phyloP scores from a whole-genome alignment of 2,113 vertebrate species.

The Jacana jacana region DNA sequence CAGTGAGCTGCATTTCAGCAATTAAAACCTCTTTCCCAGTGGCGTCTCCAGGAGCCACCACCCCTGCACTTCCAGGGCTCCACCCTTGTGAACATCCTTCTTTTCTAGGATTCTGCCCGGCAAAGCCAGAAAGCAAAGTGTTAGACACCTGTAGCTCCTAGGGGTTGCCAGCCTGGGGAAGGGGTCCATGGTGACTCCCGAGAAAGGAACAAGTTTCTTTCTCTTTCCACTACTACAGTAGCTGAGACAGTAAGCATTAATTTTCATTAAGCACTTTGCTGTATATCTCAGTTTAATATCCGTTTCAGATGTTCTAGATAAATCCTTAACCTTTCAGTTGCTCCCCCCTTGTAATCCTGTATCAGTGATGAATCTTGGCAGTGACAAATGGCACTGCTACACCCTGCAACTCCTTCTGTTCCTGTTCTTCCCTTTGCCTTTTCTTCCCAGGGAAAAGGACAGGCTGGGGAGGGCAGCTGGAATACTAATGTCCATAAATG shows the following conservation, averaged over 20 bases:
- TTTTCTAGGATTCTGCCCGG: not conserved
- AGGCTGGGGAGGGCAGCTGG: not conserved
- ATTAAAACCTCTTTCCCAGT: not conserved
- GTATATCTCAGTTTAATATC: conserved; percentile 55
- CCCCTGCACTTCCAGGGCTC: not conserved
- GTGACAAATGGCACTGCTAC: conserved; percentile 37
- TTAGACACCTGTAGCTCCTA: not conserved
- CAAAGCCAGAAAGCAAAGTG: not conserved
- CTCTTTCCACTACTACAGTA: not conserved
- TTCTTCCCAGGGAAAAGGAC: not conserved
- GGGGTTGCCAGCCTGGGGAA: not conserved
- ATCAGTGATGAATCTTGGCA: conserved; percentile 38
- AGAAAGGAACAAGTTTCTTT: not conserved
- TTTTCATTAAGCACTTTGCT: conserved; percentile 18
- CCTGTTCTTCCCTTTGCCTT: not conserved
- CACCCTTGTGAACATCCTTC: not conserved
- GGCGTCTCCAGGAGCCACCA: not conserved
- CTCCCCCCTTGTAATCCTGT: conserved; percentile 6
- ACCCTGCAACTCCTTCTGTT: not conserved
- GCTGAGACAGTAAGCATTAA: not conserved
- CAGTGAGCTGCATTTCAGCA: not conserved
- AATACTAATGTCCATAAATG: not conserved
- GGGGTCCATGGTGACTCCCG: not conserved
- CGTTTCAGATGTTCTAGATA: conserved; percentile 44
- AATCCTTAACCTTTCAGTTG: conserved; percentile 57